Evolutionary conservation across 2,797 vertebrate species (phyloP).

Genomic region (Loriculus beryllinus): DNA sequence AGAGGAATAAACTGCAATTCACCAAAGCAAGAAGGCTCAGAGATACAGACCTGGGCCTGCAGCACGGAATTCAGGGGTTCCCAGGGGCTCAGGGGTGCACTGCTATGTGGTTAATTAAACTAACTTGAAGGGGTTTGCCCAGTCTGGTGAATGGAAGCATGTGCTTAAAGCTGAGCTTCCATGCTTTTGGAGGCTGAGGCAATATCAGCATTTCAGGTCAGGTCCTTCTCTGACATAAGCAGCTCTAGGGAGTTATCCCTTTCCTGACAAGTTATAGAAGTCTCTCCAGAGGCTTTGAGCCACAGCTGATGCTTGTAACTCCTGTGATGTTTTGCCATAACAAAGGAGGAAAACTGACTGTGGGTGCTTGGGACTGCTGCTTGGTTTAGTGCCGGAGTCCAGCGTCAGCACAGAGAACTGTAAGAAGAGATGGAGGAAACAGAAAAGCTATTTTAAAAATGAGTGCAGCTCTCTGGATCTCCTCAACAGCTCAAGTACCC

Average conservation of each 20-base stretch:
- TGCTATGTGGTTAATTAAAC: neutral
- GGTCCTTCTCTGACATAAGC: neutral
- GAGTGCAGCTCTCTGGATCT: neutral
- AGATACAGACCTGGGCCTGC: neutral
- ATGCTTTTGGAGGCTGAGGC: neutral
- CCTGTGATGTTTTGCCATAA: neutral
- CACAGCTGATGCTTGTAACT: rapidly evolving
- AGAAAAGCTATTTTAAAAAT: slow-evolving; percentile 2
- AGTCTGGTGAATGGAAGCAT: neutral
- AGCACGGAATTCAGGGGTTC: neutral
- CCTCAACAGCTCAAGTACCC: neutral
- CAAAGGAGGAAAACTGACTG: neutral
- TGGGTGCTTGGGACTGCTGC: neutral
- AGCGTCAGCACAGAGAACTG: neutral
- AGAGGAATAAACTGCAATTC: neutral
- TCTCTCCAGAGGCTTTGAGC: neutral
- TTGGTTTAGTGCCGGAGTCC: neutral
- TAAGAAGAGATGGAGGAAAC: neutral
- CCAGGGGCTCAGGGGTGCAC: neutral
- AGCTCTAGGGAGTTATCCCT: neutral
- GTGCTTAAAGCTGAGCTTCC: neutral
- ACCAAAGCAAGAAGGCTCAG: neutral
- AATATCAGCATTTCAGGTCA: neutral
- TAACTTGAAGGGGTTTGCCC: neutral
- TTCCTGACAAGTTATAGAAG: neutral